Base-by-base conservation (phyloP, 1,140 invertebrate genomes). In the Chionoecetes opilio region DNA sequence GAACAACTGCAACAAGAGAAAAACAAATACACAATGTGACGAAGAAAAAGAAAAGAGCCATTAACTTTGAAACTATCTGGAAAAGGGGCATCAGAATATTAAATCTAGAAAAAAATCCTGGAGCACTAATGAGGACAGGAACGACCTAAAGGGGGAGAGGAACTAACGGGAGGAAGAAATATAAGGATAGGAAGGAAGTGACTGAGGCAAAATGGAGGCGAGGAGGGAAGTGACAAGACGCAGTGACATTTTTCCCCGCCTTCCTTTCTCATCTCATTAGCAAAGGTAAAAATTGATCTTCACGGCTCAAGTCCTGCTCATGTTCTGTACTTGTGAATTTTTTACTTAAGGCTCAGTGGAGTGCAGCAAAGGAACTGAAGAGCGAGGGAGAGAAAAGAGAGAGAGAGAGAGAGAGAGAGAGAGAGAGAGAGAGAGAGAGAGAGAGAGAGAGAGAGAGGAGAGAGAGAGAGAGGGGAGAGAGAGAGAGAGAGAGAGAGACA, bases 241-340 rank as follows among this genome's bases (percentile, higher is more conserved):
- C 21, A n/a, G n/a, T n/a, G 21, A n/a, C 21, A n/a, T 75, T 75
- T 75, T 75, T 75, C 46, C 21, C 9, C 21, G 63, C 63, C 21
- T 75, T n/a, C 63, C n/a, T 75, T n/a, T 75, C 63, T n/a, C 63
- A n/a, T 75, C 63, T 75, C 26, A 75, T 75, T 75, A 75, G 63
- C 63, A 75, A n/a, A 75, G 21, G 63, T 75, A 21, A 75, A 75
- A 75, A 75, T 75, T 75, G 21, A 75, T 75, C 63, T n/a, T n/a
- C 63, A 75, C 63, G 63, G 53, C 17, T 63, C 26, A n/a, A 63
- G 53, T 63, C 21, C 26, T 21, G 53, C 53, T 63, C 53, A 9
- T 14, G 53, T 63, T 9, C 53, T 14, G 53, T 63, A 21, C 53
- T 3, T 63, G 53, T 21, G 53, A 46, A 46, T 46, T 46, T 46